These are phyloP conservation scores for Eupithecia vulgata DNA, from an alignment of 2,888 invertebrate species.

Conservation along the genomic window DNA sequence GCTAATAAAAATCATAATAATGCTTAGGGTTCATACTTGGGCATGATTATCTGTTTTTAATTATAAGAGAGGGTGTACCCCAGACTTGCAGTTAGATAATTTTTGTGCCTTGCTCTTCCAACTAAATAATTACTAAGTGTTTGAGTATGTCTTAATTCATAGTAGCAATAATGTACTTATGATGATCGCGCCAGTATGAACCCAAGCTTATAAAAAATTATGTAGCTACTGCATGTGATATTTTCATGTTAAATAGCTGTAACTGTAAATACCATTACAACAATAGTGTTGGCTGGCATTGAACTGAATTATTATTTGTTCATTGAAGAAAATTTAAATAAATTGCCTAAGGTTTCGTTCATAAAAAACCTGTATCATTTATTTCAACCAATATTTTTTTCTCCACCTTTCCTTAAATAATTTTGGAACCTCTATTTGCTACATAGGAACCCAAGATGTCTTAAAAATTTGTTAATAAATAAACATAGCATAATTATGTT, in stretches of 20 bases:
- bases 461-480: constrained; percentile 49
- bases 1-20: background rate
- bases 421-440: background rate
- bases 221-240: constrained; percentile 55
- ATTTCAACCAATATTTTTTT: constrained; percentile 25
- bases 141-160: background rate
- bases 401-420: background rate
- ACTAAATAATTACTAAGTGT: background rate
- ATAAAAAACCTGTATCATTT: constrained; percentile 45
- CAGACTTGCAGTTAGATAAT: constrained; percentile 2
- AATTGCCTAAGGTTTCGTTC: constrained; percentile 69
- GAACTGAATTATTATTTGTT: constrained; percentile 60
- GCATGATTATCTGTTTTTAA: background rate
- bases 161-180: background rate
- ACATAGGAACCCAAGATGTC: background rate
- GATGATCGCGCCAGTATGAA: background rate
- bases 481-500: constrained; percentile 56
- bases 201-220: background rate
- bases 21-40: constrained; percentile 2
- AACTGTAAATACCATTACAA: constrained; percentile 50
- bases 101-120: constrained; percentile 7
- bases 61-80: background rate
- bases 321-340: constrained; percentile 61
- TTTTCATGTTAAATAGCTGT: constrained; percentile 52
- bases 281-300: constrained; percentile 59